Base-by-base conservation (phyloP, 2,113 vertebrate species). In the Uropsilus gracilis region DNA sequence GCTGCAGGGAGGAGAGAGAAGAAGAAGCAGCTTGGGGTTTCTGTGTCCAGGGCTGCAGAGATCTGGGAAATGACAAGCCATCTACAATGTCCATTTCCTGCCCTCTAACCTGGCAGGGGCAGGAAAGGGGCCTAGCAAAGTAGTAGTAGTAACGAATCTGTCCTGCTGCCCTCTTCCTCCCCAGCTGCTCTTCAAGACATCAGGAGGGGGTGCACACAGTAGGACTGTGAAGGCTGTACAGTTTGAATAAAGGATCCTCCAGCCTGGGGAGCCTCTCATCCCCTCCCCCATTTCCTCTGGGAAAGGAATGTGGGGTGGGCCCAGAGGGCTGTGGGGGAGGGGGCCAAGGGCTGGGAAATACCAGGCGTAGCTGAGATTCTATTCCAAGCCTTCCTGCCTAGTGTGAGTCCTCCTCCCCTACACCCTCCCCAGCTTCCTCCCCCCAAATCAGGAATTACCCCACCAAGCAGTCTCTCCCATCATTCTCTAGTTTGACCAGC, bases 281-380 rank as follows among this genome's bases (percentile, higher is more conserved):
- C 69, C 86, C 96, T 73, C 91, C 90, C 87, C 73, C 83, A 68
- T 96, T 97, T 97, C 95, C 97, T 97, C 94, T 95, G 89, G 95
- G 94, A 96, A 97, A 97, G 96, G 97, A 97, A 97, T 97, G 96
- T 93, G 93, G 97, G 97, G 96, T 97, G 96, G 97, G 94, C 94
- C 96, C 76, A 78, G 92, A 90, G 86, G 75, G 77, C 20, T 0
- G 50, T 59, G 94, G 96, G 93, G 96, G 96, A 95, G 90, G 95
- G 97, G 95, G 75, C 82, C 48, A 17, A 95, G 72, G 76, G 42
- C 96, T 97, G 96, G 96, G 96, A 97, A 97, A 97, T 97, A 97
- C 97, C 96, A 97, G 97, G 96, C 96, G 96, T 96, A 81, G 89
- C 97, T 97, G 95, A 97, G 95, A 97, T 97, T 97, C 97, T 97